Conservation (phyloP, 2,888 invertebrate genomes). For the Coelinius sp. region DNA sequence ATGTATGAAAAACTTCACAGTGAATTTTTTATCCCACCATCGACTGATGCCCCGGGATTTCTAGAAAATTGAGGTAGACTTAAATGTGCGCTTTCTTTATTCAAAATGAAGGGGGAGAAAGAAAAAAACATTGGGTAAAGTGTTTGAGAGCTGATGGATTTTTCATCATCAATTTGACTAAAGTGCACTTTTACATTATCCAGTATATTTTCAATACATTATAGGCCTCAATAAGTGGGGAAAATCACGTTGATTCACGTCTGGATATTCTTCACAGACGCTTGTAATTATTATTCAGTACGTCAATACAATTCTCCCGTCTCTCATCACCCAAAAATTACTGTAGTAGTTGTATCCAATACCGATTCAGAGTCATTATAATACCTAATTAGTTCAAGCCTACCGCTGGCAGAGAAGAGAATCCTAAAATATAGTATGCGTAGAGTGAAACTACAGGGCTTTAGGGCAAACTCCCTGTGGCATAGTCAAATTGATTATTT, state of each 20-base stretch:
- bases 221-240: constrained; percentile 10
- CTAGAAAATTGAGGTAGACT: too few relatives aligned
- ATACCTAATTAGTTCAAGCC: constrained; percentile 59
- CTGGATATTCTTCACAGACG: constrained; percentile 26
- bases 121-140: background rate
- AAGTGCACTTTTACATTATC: background rate
- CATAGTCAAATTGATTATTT: constrained; percentile 29
- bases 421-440: constrained; percentile 16
- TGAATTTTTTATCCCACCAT: constrained; percentile 14
- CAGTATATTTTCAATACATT: background rate
- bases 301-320: constrained; percentile 39
- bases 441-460: constrained; percentile 12
- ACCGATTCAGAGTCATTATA: constrained; percentile 56
- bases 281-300: constrained; percentile 47
- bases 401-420: background rate
- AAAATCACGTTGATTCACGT: constrained; percentile 22
- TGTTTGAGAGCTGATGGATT: background rate
- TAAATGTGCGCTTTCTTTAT: background rate
- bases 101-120: background rate
- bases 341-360: constrained; percentile 30
- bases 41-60: too few relatives aligned
- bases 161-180: background rate
- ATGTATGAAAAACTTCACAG: background rate
- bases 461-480: constrained; percentile 16
- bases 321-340: background rate